A percentile compares a stretch with the other conserved stretches of the same genome.
Evolutionary conservation across 35 echinoderm and acorn worm species (phyloP).

Genomic region (Patiria miniata): DNA sequence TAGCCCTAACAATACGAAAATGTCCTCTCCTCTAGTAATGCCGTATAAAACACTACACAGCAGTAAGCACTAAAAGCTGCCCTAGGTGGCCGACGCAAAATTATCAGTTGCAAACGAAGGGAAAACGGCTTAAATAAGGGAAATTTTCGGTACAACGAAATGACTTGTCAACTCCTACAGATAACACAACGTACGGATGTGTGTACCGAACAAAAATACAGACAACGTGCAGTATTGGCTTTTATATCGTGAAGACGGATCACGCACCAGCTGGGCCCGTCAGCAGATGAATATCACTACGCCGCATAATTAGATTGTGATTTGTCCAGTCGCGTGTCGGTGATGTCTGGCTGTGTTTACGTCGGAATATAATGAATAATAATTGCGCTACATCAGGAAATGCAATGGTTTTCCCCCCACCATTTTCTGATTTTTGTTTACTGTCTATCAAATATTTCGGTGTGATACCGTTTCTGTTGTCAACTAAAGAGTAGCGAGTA

Average conservation of each 20-base stretch:
- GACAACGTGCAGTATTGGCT: not conserved
- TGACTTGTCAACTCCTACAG: slow-evolving; percentile 30
- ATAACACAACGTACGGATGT: slow-evolving; percentile 21
- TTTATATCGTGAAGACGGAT: slow-evolving; percentile 3
- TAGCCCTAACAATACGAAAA: slow-evolving; percentile 8
- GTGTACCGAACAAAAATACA: slow-evolving; percentile 28
- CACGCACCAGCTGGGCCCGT: not conserved
- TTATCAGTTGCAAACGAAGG: slow-evolving; percentile 18
- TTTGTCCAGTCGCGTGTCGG: slow-evolving; percentile 1
- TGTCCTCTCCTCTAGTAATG: not conserved
- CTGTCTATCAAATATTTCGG: no score
- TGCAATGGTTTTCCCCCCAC: no score
- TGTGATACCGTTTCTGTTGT: no score
- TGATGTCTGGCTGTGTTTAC: slow-evolving; percentile 21
- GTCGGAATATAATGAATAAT: slow-evolving; percentile 26
- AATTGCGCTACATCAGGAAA: not conserved
- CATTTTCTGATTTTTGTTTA: no score
- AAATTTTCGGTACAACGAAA: slow-evolving; percentile 22
- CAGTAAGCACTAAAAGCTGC: slow-evolving; percentile 16
- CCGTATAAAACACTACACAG: not conserved
- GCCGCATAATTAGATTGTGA: not conserved
- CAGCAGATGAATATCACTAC: slow-evolving; percentile 17
- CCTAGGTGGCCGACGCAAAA: slow-evolving; percentile 12
- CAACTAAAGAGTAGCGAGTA: no score
- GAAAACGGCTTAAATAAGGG: slow-evolving; percentile 19